Evolutionary conservation across 1,140 invertebrate species (phyloP), one percentile per base, ranked within the genome.

Genomic region (Branchinecta lindahli): DNA sequence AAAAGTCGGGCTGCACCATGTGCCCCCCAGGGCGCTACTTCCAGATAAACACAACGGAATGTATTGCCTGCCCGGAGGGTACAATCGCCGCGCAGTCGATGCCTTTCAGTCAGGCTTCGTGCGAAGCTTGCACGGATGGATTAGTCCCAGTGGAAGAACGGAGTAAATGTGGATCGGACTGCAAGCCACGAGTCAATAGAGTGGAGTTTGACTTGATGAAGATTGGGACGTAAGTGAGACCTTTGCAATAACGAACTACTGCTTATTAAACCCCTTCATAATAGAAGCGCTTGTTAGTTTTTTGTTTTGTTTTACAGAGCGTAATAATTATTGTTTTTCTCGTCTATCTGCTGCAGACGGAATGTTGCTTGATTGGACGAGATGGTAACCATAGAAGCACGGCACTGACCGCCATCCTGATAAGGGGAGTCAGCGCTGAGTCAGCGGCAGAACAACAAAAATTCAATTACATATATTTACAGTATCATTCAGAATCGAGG

Each of bases 11-110:
- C 2, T 85, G 84, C 75, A 78, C 83, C 44, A 83, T 83, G 7
- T 85, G 84, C 75, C 80, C 81, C 8, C 75, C 78, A 68, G 83
- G 83, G 10, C 77, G 83, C 20, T 84, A 81, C 74, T 76, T 83
- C 68, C 74, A 77, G 61, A 70, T 33, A 20, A 74, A 74, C 68
- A 74, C 66, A n/a, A 74, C 76, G 8, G 72, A 77, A 47, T 82
- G 81, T 72, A 70, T 73, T 0, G 74, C 75, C 0, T 85, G 84
- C 75, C 83, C 83, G 7, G 68, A 74, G 8, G 78, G 81, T 70
- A 82, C 81, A 9, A 80, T 83, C n/a, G 78, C 83, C 15, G 77
- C 78, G 8, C 78, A 79, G 68, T 75, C 78, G 18, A 76, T 80
- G 69, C 75, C 81, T 0, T 80, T 79, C 71, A 83, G 83, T 21